Evolutionary conservation across 1,140 invertebrate genomes (phyloP).

Genomic region (Drosophila nikananu): DNA sequence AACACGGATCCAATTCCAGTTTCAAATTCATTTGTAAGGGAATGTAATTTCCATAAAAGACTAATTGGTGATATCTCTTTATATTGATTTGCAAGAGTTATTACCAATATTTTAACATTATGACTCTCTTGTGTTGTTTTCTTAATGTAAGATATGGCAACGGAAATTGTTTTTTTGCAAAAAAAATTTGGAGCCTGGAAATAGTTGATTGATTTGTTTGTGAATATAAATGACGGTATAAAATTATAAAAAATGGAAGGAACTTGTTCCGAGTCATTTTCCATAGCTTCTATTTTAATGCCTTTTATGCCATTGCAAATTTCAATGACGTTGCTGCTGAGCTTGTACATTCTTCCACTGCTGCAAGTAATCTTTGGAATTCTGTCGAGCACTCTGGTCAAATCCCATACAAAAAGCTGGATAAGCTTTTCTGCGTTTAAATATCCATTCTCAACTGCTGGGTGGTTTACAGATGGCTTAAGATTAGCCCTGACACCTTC

Average conservation of each 20-base stretch:
- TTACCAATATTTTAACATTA: not conserved
- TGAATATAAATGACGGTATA: not conserved
- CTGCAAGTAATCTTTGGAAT: conserved; percentile 1
- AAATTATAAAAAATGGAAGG: not conserved
- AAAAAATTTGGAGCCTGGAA: not conserved
- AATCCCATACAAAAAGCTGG: not conserved
- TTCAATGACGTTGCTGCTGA: not conserved
- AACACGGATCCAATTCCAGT: not conserved
- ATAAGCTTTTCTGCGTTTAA: not conserved
- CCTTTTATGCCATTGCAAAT: no score
- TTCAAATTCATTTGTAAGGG: no score
- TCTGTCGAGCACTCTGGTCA: not conserved
- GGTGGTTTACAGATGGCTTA: conserved; percentile 5
- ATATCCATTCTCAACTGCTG: conserved; percentile 7
- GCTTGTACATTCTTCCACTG: not conserved
- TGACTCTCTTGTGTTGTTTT: rapidly evolving
- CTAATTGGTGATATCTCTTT: rapidly evolving
- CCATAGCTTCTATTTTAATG: no score
- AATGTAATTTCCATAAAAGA: not conserved
- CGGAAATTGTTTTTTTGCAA: not conserved
- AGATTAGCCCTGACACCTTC: not conserved
- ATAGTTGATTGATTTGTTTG: not conserved
- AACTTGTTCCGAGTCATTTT: not conserved
- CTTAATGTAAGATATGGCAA: rapidly evolving
- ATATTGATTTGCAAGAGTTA: not conserved